A percentile compares a stretch with the other conserved stretches of the same genome.
These are phyloP conservation scores for Cryptomyrus ogoouensis DNA, from an alignment of 2,113 vertebrate species.

Conservation along the genomic window DNA sequence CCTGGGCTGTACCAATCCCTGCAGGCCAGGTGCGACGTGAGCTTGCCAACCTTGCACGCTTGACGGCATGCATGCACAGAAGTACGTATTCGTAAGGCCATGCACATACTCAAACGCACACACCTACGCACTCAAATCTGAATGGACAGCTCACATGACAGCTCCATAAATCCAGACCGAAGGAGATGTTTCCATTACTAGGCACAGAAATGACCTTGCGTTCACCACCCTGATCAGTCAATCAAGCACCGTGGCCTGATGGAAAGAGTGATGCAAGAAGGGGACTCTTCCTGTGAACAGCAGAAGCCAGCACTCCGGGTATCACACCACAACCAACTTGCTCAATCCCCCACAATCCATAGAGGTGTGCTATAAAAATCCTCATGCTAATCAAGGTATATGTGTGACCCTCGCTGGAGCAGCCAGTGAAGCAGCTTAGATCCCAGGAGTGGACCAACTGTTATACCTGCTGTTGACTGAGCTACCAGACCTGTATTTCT, in stretches of 20 bases:
- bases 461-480: not conserved
- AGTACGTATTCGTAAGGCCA: not conserved
- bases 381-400: slow-evolving; percentile 8
- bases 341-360: not conserved
- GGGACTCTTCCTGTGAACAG: not conserved
- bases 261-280: not conserved
- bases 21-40: not conserved
- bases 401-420: not conserved
- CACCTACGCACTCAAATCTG: not conserved
- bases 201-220: not conserved
- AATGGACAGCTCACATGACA: not conserved
- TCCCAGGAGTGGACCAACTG: not conserved
- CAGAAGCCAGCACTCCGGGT: not conserved
- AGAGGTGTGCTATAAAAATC: slow-evolving; percentile 1
- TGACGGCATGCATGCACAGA: not conserved
- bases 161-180: not conserved
- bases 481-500: not conserved
- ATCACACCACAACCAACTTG: not conserved
- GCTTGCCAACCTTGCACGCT: not conserved
- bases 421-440: not conserved
- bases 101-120: not conserved
- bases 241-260: not conserved
- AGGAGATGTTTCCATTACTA: not conserved
- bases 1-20: not conserved
- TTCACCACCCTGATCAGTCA: not conserved